phyloP scores from a whole-genome alignment of 2,888 invertebrate species.

The Auanema sp. region DNA sequence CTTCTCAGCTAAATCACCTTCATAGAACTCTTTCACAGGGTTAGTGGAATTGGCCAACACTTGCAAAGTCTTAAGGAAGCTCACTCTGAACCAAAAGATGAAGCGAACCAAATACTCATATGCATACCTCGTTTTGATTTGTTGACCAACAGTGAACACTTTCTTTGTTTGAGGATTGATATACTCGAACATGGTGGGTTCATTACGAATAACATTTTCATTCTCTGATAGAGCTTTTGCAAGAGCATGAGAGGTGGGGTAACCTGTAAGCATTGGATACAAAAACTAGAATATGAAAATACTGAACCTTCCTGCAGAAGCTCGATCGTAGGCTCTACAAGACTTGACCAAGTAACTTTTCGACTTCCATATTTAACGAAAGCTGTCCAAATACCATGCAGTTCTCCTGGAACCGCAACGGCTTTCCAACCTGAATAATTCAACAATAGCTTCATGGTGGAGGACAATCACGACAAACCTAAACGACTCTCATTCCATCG shows the following conservation, averaged over 20 bases:
- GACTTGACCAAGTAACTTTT: constrained; percentile 43
- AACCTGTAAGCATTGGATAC: constrained; percentile 41
- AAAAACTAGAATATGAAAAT: constrained; percentile 4
- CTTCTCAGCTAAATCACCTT: constrained; percentile 39
- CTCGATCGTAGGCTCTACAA: constrained; percentile 60
- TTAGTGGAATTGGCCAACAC: constrained; percentile 48
- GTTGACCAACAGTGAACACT: constrained; percentile 57
- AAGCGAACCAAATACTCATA: not conserved
- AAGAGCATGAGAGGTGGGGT: constrained; percentile 60
- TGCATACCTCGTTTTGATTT: constrained; percentile 51
- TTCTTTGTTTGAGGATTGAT: constrained; percentile 54
- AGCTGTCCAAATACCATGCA: constrained; percentile 56
- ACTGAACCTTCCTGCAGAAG: constrained; percentile 51
- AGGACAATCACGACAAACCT: constrained; percentile 27
- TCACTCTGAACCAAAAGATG: constrained; percentile 22
- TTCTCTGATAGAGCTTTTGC: constrained; percentile 51
- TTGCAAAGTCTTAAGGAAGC: constrained; percentile 44
- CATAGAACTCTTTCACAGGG: constrained; percentile 53
- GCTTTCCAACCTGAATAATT: constrained; percentile 55
- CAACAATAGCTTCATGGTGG: too few relatives aligned
- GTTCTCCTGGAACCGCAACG: constrained; percentile 59
- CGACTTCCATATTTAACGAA: constrained; percentile 51
- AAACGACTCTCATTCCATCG: constrained; percentile 50
- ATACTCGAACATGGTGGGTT: constrained; percentile 53
- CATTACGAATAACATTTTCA: constrained; percentile 39